These are phyloP conservation scores for Cryptotermes secundus DNA, from an alignment of 1,140 invertebrate species.

Conservation along the genomic window DNA sequence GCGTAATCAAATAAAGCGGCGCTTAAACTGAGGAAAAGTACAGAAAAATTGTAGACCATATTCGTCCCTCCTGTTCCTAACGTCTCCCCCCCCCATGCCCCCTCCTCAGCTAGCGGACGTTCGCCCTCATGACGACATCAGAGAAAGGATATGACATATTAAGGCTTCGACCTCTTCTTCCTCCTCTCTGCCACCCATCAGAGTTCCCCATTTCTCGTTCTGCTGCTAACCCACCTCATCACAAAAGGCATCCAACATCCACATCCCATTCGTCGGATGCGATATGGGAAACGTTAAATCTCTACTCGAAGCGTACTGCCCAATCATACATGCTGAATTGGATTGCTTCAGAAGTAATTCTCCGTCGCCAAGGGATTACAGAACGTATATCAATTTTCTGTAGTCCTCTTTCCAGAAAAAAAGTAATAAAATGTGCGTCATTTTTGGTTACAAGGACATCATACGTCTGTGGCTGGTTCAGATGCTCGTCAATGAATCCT, in stretches of 20 bases:
- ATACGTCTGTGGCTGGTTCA: too few species aligned
- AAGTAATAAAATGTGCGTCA: too few species aligned
- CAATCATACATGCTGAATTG: background rate
- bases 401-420: too few species aligned
- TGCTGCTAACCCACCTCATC: background rate
- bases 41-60: background rate
- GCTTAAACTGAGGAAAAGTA: background rate
- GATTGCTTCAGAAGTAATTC: background rate
- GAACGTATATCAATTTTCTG: too few species aligned
- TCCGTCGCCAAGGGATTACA: background rate
- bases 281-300: background rate
- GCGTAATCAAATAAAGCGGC: background rate
- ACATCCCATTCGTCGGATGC: background rate
- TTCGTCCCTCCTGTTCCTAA: background rate
- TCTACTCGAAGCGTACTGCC: background rate
- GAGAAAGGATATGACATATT: conserved; percentile 16
- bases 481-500: too few species aligned
- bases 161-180: background rate
- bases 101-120: too few species aligned
- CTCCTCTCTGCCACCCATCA: background rate
- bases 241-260: background rate
- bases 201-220: background rate
- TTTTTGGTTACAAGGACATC: too few species aligned
- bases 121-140: background rate
- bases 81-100: background rate